Percentiles rank a stretch among this genome's conserved stretches.
Conservation (phyloP, 2,113 vertebrate genomes). For the Balaenoptera acutorostrata region DNA sequence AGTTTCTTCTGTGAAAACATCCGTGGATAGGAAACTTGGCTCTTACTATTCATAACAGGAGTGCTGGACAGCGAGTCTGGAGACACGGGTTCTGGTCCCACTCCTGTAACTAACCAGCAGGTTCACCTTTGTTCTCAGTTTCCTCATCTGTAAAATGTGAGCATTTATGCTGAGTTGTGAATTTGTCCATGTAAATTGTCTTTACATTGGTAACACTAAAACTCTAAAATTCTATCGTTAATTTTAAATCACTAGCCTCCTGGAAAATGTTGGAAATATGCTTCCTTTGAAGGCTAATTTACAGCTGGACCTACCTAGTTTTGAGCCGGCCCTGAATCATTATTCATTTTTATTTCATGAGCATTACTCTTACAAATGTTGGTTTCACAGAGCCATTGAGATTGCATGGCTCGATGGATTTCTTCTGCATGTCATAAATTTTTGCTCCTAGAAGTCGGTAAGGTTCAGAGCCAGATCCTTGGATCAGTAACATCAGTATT, state of each 20-base stretch:
- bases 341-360: slow-evolving; percentile 56
- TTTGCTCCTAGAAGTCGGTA: not conserved
- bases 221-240: not conserved
- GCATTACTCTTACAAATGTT: slow-evolving; percentile 52
- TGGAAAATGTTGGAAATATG: not conserved
- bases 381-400: slow-evolving; percentile 24
- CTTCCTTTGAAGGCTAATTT: slow-evolving; percentile 33
- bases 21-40: not conserved
- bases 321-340: slow-evolving; percentile 31
- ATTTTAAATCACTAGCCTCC: not conserved
- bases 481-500: not conserved
- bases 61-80: not conserved
- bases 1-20: not conserved
- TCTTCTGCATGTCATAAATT: slow-evolving; percentile 5
- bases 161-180: not conserved
- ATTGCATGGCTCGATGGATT: not conserved
- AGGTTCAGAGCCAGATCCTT: not conserved
- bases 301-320: not conserved
- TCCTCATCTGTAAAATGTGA: slow-evolving; percentile 21
- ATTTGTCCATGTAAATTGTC: not conserved
- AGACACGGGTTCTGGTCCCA: not conserved
- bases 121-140: not conserved
- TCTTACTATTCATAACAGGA: not conserved
- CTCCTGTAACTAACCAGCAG: not conserved
- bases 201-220: not conserved